phyloP scores from a whole-genome alignment of 2,888 invertebrate species.

The Theodoxus fluviatilis region DNA sequence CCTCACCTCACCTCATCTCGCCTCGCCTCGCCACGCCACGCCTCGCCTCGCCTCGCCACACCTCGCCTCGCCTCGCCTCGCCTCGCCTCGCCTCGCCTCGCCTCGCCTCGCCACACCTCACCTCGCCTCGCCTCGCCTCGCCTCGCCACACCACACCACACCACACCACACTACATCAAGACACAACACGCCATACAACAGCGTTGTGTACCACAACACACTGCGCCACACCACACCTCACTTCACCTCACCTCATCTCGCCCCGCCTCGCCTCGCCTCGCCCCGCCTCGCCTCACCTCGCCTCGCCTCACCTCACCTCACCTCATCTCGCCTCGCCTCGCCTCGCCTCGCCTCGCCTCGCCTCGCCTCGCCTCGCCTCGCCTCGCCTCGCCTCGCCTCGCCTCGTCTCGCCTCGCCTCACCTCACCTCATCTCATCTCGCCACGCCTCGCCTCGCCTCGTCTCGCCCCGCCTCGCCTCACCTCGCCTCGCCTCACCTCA shows the following conservation, averaged over 20 bases:
- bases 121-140: conserved; percentile 11
- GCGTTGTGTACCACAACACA: too few species aligned
- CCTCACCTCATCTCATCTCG: not conserved
- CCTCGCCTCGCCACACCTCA: conserved; percentile 8
- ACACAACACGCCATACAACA: not conserved
- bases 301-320: not conserved
- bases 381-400: not conserved
- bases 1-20: not conserved
- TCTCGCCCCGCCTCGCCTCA: not conserved
- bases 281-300: not conserved
- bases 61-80: conserved; percentile 8
- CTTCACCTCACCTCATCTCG: conserved; percentile 2
- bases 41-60: not conserved
- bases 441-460: conserved; percentile 3
- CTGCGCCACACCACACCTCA: conserved; percentile 2
- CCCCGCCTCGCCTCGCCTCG: not conserved
- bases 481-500: not conserved
- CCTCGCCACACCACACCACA: not conserved
- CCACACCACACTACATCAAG: not conserved
- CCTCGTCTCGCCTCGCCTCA: not conserved
- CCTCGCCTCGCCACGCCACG: not conserved
- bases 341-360: too few species aligned
- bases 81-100: not conserved
- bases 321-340: not conserved
- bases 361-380: not conserved